Evolutionary conservation across 2,113 vertebrate species (phyloP).

Genomic region (Charadrius vociferus): DNA sequence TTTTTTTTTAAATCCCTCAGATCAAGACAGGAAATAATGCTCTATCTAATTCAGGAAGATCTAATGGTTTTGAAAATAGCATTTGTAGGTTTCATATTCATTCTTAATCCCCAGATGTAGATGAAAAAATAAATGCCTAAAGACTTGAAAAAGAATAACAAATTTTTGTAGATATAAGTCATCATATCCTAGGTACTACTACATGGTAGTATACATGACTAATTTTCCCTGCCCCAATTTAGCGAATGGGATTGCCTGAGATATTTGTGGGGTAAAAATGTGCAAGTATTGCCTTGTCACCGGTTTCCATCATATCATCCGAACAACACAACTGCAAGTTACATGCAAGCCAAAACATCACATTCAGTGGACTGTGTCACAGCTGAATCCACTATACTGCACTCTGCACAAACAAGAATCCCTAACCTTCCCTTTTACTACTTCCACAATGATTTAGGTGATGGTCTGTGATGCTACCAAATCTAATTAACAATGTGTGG

Average conservation of each 20-base stretch:
- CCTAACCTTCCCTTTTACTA: background rate
- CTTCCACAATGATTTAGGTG: background rate
- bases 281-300: background rate
- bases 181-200: background rate
- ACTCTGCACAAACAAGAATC: background rate
- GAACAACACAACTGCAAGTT: background rate
- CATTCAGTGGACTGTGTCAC: background rate
- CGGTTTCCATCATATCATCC: background rate
- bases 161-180: background rate
- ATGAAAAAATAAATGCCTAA: background rate
- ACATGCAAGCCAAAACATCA: background rate
- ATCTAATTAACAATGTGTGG: background rate
- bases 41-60: background rate
- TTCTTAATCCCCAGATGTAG: background rate
- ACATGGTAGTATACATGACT: background rate
- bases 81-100: background rate
- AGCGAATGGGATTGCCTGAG: background rate
- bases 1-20: background rate
- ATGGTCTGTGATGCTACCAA: background rate
- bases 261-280: background rate
- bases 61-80: background rate
- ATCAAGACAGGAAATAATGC: background rate
- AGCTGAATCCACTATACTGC: background rate
- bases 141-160: background rate
- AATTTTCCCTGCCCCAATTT: background rate